phyloP scores from a whole-genome alignment of 2,797 vertebrate species.

The Oreochromis grahami region DNA sequence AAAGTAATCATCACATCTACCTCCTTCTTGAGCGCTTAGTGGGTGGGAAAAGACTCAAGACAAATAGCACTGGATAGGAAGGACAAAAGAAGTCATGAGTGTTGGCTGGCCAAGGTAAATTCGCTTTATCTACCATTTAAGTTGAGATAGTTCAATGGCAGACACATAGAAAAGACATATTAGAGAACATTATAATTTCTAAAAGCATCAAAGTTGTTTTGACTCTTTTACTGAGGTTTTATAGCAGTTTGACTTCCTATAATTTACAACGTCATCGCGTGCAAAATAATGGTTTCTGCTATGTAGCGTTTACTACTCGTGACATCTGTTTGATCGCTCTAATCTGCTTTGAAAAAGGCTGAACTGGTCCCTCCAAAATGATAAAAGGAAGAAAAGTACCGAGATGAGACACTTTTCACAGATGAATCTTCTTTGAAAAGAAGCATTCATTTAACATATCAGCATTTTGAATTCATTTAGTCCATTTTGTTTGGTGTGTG shows the following conservation, averaged over 20 bases:
- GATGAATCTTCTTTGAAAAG: background rate
- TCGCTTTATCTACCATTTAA: background rate
- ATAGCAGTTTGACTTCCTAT: background rate
- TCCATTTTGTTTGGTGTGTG: background rate
- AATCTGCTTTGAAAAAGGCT: background rate
- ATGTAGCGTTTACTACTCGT: background rate
- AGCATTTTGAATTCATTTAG: background rate
- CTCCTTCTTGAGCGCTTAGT: background rate
- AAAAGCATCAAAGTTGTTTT: background rate
- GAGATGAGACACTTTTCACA: background rate
- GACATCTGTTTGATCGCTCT: background rate
- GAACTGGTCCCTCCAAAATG: background rate
- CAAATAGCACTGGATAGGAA: background rate
- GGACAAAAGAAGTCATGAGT: background rate
- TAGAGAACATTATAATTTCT: background rate
- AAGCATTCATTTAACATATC: background rate
- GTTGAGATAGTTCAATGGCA: background rate
- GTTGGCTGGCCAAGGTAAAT: background rate
- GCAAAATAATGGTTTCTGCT: background rate
- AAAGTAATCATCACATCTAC: slow-evolving; percentile 21
- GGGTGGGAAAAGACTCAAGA: background rate
- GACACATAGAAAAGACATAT: background rate
- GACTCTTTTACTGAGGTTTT: background rate
- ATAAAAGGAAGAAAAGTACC: background rate
- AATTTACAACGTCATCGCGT: background rate